A percentile compares a stretch with the other conserved stretches of the same genome.
Conservation (phyloP, 1,140 invertebrate species). For the Dufourea novaeangliae region DNA sequence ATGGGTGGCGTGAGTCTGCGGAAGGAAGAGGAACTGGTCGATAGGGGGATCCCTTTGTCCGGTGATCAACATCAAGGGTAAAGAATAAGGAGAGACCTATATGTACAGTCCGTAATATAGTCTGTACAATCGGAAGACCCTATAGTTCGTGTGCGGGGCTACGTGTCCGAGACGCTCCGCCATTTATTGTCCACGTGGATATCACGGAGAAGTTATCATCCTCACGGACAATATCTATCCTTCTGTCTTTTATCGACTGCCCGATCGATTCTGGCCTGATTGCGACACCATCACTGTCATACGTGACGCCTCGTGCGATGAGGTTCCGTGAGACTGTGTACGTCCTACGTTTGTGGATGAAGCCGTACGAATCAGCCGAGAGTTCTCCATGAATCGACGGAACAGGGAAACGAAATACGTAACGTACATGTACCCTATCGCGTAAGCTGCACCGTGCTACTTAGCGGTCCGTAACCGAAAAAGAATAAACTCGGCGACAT, state of each 20-base stretch:
- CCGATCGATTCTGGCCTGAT: constrained; percentile 62
- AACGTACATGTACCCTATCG: no score
- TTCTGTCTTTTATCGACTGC: constrained; percentile 56
- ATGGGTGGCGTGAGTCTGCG: no score
- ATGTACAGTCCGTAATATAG: neutral
- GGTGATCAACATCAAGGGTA: constrained; percentile 5
- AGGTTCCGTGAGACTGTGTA: neutral
- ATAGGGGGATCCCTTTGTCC: neutral
- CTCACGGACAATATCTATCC: constrained; percentile 49
- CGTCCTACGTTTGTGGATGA: neutral
- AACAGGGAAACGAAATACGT: no score
- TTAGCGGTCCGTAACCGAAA: no score
- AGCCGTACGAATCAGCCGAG: neutral
- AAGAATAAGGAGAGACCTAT: constrained; percentile 33
- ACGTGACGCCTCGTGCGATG: constrained; percentile 61
- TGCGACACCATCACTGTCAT: constrained; percentile 64
- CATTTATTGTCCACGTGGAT: constrained; percentile 51
- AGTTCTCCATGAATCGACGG: neutral
- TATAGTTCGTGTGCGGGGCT: constrained; percentile 60
- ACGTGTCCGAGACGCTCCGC: constrained; percentile 48
- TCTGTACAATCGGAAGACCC: constrained; percentile 54
- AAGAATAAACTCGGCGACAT: no score
- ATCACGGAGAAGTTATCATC: constrained; percentile 30
- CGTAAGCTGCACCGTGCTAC: no score
- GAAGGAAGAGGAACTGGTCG: neutral